Evolutionary conservation across 2,113 vertebrate species (phyloP).

Genomic region (Heterotis niloticus): DNA sequence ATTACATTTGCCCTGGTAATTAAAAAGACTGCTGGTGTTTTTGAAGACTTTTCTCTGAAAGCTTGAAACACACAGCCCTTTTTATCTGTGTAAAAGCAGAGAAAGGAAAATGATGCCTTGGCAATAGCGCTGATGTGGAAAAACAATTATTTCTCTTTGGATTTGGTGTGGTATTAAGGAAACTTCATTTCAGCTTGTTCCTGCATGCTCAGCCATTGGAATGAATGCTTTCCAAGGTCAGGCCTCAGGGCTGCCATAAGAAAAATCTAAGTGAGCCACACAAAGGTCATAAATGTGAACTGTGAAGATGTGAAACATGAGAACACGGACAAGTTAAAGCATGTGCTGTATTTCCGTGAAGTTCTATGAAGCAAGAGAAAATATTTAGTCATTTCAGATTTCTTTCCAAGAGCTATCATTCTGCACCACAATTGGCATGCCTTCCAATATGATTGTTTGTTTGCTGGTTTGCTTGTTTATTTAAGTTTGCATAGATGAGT

Average conservation of each 20-base stretch:
- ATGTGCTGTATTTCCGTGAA: too few species aligned
- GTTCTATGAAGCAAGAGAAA: too few species aligned
- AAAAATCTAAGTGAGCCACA: background rate
- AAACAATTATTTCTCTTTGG: constrained; percentile 15
- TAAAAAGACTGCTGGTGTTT: background rate
- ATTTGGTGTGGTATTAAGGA: constrained; percentile 11
- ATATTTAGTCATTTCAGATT: too few species aligned
- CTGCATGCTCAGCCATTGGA: background rate
- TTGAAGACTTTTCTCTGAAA: background rate
- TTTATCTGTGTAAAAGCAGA: background rate
- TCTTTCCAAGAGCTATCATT: too few species aligned
- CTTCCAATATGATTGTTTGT: too few species aligned
- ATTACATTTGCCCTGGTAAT: background rate
- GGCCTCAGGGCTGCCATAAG: background rate
- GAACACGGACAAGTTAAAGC: background rate
- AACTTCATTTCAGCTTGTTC: constrained; percentile 1
- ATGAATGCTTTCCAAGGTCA: background rate
- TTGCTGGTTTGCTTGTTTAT: too few species aligned
- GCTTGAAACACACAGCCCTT: background rate
- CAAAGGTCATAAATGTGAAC: background rate
- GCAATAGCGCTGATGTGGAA: constrained; percentile 15
- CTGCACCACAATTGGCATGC: too few species aligned
- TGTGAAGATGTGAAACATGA: background rate
- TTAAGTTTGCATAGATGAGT: too few species aligned
- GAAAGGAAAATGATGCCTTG: background rate